Percentiles rank a stretch among this genome's conserved stretches.
phyloP scores from a whole-genome alignment of 2,888 invertebrate species.

The Smittia sp. region DNA sequence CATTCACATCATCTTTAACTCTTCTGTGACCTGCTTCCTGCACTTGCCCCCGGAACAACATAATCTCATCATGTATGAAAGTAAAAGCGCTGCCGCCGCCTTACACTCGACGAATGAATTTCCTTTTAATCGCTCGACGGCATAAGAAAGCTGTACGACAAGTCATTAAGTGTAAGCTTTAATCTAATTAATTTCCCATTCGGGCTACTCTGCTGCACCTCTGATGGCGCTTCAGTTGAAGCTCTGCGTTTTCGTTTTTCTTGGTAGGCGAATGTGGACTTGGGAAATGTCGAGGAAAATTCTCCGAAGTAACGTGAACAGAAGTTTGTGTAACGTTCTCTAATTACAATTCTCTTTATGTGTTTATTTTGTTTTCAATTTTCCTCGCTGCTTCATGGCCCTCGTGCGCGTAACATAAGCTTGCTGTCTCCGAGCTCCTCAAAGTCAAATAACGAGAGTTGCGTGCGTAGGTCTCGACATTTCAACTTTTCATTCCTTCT shows the following conservation, averaged over 20 bases:
- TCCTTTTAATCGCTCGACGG: too few species aligned
- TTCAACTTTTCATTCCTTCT: too few species aligned
- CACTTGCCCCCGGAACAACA: too few species aligned
- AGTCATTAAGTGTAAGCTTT: conserved; percentile 34
- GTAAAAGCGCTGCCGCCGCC: not conserved
- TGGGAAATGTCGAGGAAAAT: not conserved
- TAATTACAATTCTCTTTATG: conserved; percentile 27
- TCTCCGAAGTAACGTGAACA: not conserved
- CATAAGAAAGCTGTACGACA: conserved; percentile 24
- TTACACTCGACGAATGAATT: not conserved
- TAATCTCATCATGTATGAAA: not conserved
- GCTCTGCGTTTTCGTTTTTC: too few species aligned
- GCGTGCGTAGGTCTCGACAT: too few species aligned
- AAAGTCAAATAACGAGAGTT: too few species aligned
- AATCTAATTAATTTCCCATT: conserved; percentile 40
- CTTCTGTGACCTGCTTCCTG: too few species aligned
- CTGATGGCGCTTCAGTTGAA: too few species aligned
- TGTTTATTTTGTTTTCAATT: conserved; percentile 19
- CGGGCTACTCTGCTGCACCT: not conserved
- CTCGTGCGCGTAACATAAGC: not conserved
- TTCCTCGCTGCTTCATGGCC: not conserved
- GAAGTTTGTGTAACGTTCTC: not conserved
- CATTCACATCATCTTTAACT: too few species aligned
- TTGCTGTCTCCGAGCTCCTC: not conserved
- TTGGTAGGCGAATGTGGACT: too few species aligned